Evolutionary conservation across 2,888 invertebrate species (phyloP), one percentile per base, ranked within the genome.

Genomic region (Fragum fragum): DNA sequence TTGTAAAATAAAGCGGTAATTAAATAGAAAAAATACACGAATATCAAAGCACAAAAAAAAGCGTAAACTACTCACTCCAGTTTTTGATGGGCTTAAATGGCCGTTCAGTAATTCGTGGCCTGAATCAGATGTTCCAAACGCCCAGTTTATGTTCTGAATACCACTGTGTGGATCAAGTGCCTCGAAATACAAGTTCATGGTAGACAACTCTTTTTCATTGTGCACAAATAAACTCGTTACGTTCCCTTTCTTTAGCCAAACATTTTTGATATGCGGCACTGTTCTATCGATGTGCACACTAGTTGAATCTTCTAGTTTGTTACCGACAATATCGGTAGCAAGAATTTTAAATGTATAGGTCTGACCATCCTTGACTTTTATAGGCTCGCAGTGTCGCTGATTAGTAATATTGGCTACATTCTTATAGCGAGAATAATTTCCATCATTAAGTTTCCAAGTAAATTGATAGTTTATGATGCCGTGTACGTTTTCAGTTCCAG

Each of bases 131-230:
- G 79, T 81, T 21, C 87, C 87, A 59, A 90, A 74, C 0, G 61
- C 72, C 89, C 89, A 89, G 29, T 86, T 61, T 2, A 88, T 74
- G 1, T 70, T 57, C 16, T 39, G 53, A 11, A 90, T 70, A n/a
- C 90, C 89, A 70, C 90, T 89, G 73, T 90, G 88, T 26, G 73
- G 69, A 77, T 90, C 90, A 36, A 78, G 32, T 0, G 87, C 86
- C 16, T 86, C 78, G 52, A 89, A 87, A 14, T 79, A 36, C 14
- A 90, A 61, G 11, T 61, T 52, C 87, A 89, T 85, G 7, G 66
- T 74, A 11, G 88, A 87, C 26, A 90, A 76, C 42, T 89, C 89
- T 18, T 69, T 86, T 7, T 73, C 68, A 36, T 81, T 76, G 66
- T 89, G 88, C 9, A 89, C 88, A 74, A 75, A 86, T 28, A 79